These are phyloP conservation scores for Lonchura striata DNA, from an alignment of 2,113 vertebrate genomes.

Conservation along the genomic window DNA sequence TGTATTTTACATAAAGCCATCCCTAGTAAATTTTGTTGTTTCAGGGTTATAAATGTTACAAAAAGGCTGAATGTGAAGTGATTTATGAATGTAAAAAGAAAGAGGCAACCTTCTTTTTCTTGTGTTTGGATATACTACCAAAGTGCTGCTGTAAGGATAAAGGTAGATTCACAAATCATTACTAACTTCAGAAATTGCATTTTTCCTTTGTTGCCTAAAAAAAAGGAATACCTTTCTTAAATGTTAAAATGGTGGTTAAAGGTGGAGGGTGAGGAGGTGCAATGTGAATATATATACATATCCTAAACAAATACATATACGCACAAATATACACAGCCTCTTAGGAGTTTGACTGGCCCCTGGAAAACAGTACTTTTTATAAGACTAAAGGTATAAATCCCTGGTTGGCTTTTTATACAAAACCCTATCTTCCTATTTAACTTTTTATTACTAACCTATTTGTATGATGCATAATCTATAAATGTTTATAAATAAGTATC, in stretches of 20 bases:
- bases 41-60: background rate
- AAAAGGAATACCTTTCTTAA: background rate
- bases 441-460: background rate
- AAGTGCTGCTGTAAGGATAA: background rate
- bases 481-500: background rate
- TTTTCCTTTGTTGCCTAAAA: background rate
- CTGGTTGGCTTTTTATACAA: background rate
- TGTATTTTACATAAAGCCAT: background rate
- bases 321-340: background rate
- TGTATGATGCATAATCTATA: background rate
- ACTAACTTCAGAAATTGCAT: background rate
- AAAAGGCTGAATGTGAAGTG: background rate
- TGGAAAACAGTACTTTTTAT: background rate
- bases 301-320: background rate
- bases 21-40: background rate
- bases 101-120: background rate
- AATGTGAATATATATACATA: background rate
- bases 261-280: rapidly evolving
- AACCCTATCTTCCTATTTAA: background rate
- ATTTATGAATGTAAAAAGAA: background rate
- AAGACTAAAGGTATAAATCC: background rate
- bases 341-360: background rate
- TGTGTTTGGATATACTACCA: background rate
- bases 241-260: background rate
- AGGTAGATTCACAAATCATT: background rate